Evolutionary conservation across 2,888 invertebrate species (phyloP).

Genomic region (Melinaea menophilus): DNA sequence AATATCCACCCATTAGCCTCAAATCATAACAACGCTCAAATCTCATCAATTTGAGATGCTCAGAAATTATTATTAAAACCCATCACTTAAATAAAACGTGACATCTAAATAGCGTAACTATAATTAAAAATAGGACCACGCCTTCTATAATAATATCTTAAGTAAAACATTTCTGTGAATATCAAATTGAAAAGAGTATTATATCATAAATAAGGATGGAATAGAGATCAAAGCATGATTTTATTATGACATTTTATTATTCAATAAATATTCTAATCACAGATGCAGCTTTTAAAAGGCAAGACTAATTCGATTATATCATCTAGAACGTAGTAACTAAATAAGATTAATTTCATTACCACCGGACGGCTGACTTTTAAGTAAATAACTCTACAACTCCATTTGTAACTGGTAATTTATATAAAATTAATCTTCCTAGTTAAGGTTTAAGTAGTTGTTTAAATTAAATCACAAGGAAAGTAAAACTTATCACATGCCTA

Average conservation of each 20-base stretch:
- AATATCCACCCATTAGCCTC: conserved; percentile 16
- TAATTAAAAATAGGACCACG: conserved; percentile 12
- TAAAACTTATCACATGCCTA: conserved; percentile 57
- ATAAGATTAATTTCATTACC: conserved; percentile 47
- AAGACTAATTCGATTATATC: conserved; percentile 42
- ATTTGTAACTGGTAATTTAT: conserved; percentile 16
- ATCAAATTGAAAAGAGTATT: conserved; percentile 47
- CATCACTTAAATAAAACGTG: conserved; percentile 10
- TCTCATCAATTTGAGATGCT: conserved; percentile 46
- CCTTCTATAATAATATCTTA: conserved; percentile 10
- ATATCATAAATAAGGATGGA: conserved; percentile 30
- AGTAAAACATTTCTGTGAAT: conserved; percentile 39
- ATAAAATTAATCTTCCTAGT: conserved; percentile 49
- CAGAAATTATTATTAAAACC: conserved; percentile 33
- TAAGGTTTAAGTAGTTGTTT: conserved; percentile 28
- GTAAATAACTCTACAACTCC: conserved; percentile 5
- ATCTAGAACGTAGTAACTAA: conserved; percentile 29
- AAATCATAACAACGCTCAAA: conserved; percentile 18
- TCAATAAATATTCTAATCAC: conserved; percentile 52
- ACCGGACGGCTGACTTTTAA: conserved; percentile 30
- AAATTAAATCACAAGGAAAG: conserved; percentile 35
- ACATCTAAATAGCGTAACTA: conserved; percentile 19
- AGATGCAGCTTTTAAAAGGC: conserved; percentile 60
- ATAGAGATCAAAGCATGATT: conserved; percentile 30
- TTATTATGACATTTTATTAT: conserved; percentile 46